Percentiles rank a stretch among this genome's conserved stretches.
Conservation (phyloP, 2,888 invertebrate species). For the Beris chalybata region DNA sequence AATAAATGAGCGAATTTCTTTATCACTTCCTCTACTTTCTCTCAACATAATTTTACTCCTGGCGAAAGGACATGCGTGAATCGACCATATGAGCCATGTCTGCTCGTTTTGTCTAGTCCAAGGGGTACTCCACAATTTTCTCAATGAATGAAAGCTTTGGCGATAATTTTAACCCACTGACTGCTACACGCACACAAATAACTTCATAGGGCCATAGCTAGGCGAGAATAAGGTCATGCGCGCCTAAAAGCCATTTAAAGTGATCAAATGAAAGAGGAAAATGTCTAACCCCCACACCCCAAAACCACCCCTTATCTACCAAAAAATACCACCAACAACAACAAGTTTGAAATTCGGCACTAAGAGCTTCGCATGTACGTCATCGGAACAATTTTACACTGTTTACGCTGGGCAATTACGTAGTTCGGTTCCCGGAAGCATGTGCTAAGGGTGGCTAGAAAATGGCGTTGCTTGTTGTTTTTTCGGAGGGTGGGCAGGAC, state of each 20-base stretch:
- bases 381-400: constrained; percentile 22
- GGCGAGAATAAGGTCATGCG: constrained; percentile 12
- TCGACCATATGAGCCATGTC: constrained; percentile 8
- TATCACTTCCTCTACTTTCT: background rate
- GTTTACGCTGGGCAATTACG: constrained; percentile 30
- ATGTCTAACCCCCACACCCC: background rate
- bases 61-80: too few relatives aligned
- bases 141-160: constrained; percentile 31
- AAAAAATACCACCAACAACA: background rate
- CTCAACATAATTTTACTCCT: background rate
- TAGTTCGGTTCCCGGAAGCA: constrained; percentile 4
- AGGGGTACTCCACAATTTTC: constrained; percentile 22
- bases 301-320: too few relatives aligned
- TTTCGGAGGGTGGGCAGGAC: background rate
- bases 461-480: constrained; percentile 11
- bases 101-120: constrained; percentile 3
- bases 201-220: background rate
- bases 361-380: constrained; percentile 9
- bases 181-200: background rate
- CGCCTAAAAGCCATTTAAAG: constrained; percentile 3
- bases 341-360: too few relatives aligned
- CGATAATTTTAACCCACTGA: constrained; percentile 15
- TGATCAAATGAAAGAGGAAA: background rate
- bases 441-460: constrained; percentile 3
- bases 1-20: too few relatives aligned